phyloP scores from a whole-genome alignment of 2,888 invertebrate genomes.

The Cantharis rufa region DNA sequence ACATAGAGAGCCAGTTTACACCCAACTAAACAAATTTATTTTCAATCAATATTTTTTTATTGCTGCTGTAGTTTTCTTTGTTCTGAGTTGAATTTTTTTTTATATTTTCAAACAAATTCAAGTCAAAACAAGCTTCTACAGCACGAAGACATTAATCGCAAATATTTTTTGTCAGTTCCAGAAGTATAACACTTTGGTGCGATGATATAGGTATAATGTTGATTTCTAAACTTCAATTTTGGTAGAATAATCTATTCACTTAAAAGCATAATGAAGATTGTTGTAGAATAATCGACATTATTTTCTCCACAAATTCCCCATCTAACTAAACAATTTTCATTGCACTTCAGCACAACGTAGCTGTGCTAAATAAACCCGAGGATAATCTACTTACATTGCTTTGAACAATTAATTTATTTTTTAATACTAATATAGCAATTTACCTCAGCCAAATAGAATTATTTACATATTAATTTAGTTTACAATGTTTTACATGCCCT shows the following conservation, averaged over 20 bases:
- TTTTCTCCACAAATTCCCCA: neutral
- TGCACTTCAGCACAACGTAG: neutral
- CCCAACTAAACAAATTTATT: neutral
- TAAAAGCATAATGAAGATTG: neutral
- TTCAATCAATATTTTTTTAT: neutral
- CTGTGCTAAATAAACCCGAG: neutral
- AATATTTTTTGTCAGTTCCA: neutral
- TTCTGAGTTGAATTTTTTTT: neutral
- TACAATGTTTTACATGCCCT: neutral
- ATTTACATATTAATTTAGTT: neutral
- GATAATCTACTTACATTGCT: neutral
- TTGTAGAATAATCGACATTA: neutral
- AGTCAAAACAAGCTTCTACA: too few relatives aligned
- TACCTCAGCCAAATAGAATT: neutral
- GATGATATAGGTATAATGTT: too few relatives aligned
- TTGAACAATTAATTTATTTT: neutral
- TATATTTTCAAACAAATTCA: neutral
- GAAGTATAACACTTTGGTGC: neutral
- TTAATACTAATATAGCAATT: neutral
- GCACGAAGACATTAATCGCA: too few relatives aligned
- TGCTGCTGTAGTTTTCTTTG: neutral
- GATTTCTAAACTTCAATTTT: neutral
- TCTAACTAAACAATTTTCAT: neutral
- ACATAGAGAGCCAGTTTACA: neutral
- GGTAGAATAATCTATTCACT: neutral